A percentile compares a stretch with the other conserved stretches of the same genome.
Conservation (phyloP, 2,113 vertebrate genomes). For the Centrocercus urophasianus region DNA sequence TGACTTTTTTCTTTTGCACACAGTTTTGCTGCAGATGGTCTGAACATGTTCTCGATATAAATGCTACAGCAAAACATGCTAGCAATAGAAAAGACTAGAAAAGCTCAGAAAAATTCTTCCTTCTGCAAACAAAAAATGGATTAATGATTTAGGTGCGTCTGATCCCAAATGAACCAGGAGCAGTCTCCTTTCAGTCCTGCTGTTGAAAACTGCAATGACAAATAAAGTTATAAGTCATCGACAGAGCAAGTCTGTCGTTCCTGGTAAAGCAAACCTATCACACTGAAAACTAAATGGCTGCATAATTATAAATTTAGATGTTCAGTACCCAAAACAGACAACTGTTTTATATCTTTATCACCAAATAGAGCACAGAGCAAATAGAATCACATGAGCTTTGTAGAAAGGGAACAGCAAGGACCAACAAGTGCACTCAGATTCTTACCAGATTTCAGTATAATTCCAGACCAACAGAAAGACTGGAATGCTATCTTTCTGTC, state of each 20-base stretch:
- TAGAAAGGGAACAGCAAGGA: neutral
- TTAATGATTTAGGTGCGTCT: neutral
- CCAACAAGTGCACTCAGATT: neutral
- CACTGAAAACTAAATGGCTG: neutral
- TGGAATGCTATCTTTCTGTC: too few relatives aligned
- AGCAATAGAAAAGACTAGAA: neutral
- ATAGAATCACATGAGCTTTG: neutral
- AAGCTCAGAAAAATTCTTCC: neutral
- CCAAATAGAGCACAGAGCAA: neutral
- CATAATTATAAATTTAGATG: neutral
- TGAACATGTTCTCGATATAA: neutral
- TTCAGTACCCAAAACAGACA: neutral
- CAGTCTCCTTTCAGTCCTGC: neutral
- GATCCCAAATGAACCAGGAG: neutral
- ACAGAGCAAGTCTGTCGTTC: neutral
- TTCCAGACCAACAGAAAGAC: neutral
- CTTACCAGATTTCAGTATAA: neutral
- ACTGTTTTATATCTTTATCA: neutral
- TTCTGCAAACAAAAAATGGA: neutral
- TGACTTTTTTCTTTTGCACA: neutral
- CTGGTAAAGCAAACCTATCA: neutral
- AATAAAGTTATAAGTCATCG: neutral
- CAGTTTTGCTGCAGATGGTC: constrained; percentile 50
- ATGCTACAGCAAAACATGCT: neutral
- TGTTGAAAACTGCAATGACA: neutral